phyloP scores from a whole-genome alignment of 1,140 invertebrate genomes.

The Calephelis nemesis region DNA sequence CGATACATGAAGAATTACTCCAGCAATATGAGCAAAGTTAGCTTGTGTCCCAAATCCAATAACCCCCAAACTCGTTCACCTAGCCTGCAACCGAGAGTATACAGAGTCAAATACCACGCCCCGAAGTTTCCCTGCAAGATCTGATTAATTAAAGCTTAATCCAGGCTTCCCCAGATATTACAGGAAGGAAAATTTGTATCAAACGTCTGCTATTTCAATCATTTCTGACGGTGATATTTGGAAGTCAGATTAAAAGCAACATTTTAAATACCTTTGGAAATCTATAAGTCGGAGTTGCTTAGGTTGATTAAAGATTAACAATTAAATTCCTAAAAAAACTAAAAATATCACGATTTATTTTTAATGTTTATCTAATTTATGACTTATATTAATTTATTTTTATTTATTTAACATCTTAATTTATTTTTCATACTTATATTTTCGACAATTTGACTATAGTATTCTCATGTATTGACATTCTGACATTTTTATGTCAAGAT shows the following conservation, averaged over 20 bases:
- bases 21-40: background rate
- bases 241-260: background rate
- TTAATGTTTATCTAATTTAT: too few relatives aligned
- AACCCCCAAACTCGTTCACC: background rate
- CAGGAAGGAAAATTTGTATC: slow-evolving; percentile 29
- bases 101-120: slow-evolving; percentile 18
- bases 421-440: too few relatives aligned
- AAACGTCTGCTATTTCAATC: slow-evolving; percentile 27
- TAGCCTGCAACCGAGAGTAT: background rate
- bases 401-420: too few relatives aligned
- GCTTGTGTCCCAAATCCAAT: background rate
- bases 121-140: slow-evolving; percentile 40
- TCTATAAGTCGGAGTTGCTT: background rate
- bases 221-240: slow-evolving; percentile 23
- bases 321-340: too few relatives aligned
- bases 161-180: slow-evolving; percentile 32
- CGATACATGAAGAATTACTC: too few relatives aligned
- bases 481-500: too few relatives aligned
- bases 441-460: too few relatives aligned
- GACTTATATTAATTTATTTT: too few relatives aligned
- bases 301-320: too few relatives aligned
- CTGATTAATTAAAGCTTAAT: slow-evolving; percentile 46
- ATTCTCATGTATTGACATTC: too few relatives aligned
- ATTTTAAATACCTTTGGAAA: background rate
- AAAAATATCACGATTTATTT: too few relatives aligned